These are phyloP conservation scores for Himalopsyche kuldschensis DNA, from an alignment of 2,888 invertebrate genomes.

Conservation along the genomic window DNA sequence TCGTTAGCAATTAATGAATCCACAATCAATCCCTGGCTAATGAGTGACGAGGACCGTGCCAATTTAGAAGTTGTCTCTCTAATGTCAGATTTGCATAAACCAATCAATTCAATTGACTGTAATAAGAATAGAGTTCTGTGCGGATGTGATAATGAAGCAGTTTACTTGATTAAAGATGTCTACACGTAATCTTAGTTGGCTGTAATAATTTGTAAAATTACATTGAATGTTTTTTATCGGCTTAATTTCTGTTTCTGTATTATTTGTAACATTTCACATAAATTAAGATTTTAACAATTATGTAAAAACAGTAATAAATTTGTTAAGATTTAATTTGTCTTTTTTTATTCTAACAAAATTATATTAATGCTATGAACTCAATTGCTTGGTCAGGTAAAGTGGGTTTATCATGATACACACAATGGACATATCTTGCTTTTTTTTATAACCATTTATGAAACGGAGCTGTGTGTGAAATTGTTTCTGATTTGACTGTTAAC, in stretches of 20 bases:
- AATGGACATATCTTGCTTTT: no score
- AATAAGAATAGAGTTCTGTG: constrained; percentile 74
- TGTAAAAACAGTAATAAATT: no score
- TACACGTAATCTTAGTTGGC: constrained; percentile 43
- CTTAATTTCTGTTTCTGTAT: background rate
- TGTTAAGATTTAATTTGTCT: no score
- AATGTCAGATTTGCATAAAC: constrained; percentile 72
- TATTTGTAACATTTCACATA: background rate
- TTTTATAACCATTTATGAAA: no score
- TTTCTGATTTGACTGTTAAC: no score
- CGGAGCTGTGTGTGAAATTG: no score
- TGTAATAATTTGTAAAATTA: background rate
- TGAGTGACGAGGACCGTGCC: constrained; percentile 68
- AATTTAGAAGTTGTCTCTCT: constrained; percentile 73
- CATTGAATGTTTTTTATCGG: background rate
- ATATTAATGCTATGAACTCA: no score
- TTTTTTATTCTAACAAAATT: no score
- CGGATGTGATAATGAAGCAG: constrained; percentile 86
- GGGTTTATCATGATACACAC: no score
- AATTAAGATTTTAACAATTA: no score
- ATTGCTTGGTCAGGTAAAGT: no score
- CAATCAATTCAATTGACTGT: constrained; percentile 82
- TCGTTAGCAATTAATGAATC: constrained; percentile 41
- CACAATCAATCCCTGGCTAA: constrained; percentile 64
- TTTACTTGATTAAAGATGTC: constrained; percentile 76